Evolutionary conservation across 1,140 invertebrate species (phyloP).

Genomic region (Neodiprion lecontei): DNA sequence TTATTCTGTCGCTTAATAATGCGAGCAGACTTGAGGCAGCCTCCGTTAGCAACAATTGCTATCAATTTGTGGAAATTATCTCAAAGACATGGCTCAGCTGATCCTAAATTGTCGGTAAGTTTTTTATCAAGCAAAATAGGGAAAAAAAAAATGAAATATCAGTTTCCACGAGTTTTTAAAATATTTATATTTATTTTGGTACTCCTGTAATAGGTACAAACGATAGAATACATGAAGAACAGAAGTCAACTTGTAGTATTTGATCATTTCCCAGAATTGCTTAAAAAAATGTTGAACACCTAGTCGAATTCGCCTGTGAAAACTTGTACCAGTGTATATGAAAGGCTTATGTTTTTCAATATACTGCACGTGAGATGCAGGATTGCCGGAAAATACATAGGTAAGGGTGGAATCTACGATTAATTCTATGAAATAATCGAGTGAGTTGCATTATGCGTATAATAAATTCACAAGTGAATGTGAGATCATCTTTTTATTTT

Average conservation of each 20-base stretch:
- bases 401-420: no score
- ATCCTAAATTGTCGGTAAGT: constrained; percentile 62
- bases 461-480: no score
- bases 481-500: no score
- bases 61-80: constrained; percentile 82
- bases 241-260: constrained; percentile 47
- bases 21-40: constrained; percentile 72
- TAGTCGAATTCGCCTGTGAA: no score
- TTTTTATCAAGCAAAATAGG: constrained; percentile 5
- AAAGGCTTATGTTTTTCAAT: no score
- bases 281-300: constrained; percentile 43
- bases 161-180: constrained; percentile 7
- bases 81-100: constrained; percentile 65
- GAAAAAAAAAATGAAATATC: constrained; percentile 11
- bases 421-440: no score
- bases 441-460: no score
- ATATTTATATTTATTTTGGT: constrained; percentile 16
- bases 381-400: no score
- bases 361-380: no score
- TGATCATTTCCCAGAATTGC: constrained; percentile 45
- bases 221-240: constrained; percentile 45
- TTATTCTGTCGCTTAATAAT: constrained; percentile 76
- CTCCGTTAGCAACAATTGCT: constrained; percentile 69
- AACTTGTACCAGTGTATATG: no score
- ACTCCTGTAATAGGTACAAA: constrained; percentile 36